Conservation (phyloP, 2,888 invertebrate species). For the Acleris laterana region DNA sequence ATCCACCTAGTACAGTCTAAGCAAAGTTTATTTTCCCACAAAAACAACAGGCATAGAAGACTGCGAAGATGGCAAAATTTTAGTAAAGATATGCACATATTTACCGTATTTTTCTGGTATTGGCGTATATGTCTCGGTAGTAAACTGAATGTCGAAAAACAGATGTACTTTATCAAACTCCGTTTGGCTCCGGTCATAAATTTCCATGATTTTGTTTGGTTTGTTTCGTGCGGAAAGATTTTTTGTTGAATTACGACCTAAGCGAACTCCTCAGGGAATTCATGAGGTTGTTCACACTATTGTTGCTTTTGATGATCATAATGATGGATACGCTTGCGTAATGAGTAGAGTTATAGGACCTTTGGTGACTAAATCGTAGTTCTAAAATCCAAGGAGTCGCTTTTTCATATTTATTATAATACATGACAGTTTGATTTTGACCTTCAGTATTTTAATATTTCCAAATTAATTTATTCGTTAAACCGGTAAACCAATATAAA, state of each 20-base stretch:
- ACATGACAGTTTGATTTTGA: too few species aligned
- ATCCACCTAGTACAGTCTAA: conserved; percentile 1
- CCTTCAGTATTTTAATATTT: too few species aligned
- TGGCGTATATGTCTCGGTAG: conserved; percentile 17
- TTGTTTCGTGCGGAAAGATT: conserved; percentile 1
- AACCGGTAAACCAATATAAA: too few species aligned
- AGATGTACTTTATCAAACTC: conserved; percentile 26
- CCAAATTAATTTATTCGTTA: too few species aligned
- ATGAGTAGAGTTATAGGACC: too few species aligned
- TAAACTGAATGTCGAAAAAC: conserved; percentile 30
- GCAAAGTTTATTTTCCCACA: background rate
- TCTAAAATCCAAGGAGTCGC: too few species aligned
- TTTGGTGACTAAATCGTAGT: too few species aligned
- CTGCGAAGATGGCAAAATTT: background rate
- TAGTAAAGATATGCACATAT: conserved; percentile 34
- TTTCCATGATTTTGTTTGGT: conserved; percentile 32
- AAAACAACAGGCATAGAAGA: conserved; percentile 1
- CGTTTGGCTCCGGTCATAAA: conserved; percentile 23
- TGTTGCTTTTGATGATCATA: too few species aligned
- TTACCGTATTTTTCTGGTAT: conserved; percentile 20
- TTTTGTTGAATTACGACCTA: background rate
- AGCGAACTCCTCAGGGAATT: too few species aligned
- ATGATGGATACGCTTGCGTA: too few species aligned
- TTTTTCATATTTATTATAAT: too few species aligned
- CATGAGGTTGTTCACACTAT: too few species aligned